A percentile compares a stretch with the other conserved stretches of the same genome.
phyloP scores from a whole-genome alignment of 2,888 invertebrate species.

The Drosophila maculinotata region DNA sequence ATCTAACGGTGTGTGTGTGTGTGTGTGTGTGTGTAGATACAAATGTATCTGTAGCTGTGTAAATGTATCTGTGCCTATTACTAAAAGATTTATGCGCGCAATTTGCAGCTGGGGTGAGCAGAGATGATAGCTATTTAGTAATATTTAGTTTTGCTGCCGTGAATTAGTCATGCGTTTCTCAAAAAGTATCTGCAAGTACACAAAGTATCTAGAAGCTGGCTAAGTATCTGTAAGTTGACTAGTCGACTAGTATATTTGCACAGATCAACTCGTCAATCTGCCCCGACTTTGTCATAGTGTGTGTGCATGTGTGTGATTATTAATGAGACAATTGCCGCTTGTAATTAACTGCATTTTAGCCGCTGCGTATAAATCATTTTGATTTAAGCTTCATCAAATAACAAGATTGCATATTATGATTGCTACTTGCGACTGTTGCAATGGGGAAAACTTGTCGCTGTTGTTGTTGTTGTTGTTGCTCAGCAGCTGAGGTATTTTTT shows the following conservation, averaged over 20 bases:
- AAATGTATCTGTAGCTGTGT: conserved; percentile 3
- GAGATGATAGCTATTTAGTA: conserved; percentile 35
- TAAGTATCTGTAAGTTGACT: conserved; percentile 16
- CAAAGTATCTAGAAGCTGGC: conserved; percentile 12
- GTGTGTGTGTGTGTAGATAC: conserved; percentile 10
- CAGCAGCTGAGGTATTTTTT: conserved; percentile 8
- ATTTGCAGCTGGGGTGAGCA: conserved; percentile 48
- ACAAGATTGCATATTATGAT: conserved; percentile 73
- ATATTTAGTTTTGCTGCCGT: conserved; percentile 32
- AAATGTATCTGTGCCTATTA: conserved; percentile 53
- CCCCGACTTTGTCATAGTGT: no score
- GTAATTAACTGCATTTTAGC: conserved; percentile 70
- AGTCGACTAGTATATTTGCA: neutral
- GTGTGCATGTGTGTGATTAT: conserved; percentile 40
- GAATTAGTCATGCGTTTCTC: conserved; percentile 55
- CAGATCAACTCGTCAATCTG: conserved; percentile 51
- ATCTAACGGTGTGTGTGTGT: neutral
- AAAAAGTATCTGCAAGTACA: conserved; percentile 4
- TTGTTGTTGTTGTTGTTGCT: conserved; percentile 9
- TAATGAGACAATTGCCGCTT: conserved; percentile 70
- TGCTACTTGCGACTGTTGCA: conserved; percentile 15
- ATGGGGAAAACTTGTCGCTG: conserved; percentile 41
- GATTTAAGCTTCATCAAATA: conserved; percentile 77
- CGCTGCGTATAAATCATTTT: conserved; percentile 68
- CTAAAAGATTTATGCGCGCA: conserved; percentile 67